These are phyloP conservation scores for Acholoe squamosa DNA, from an alignment of 2,888 invertebrate genomes.

Conservation along the genomic window DNA sequence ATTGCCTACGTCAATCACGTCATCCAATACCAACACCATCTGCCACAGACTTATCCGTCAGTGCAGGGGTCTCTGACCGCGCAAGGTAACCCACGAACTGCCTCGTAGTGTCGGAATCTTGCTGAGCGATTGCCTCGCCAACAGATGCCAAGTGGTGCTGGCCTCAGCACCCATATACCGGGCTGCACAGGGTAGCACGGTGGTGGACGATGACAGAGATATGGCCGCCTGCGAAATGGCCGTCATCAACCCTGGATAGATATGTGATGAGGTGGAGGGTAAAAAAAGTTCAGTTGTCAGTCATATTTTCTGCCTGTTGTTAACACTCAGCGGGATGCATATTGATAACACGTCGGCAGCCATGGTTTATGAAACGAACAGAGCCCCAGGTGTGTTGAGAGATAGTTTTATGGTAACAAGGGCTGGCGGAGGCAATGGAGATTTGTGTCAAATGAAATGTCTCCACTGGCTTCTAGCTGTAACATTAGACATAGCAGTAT, in stretches of 20 bases:
- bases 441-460: too few species aligned
- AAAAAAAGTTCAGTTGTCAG: not conserved
- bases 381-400: too few species aligned
- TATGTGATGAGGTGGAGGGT: not conserved
- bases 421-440: too few species aligned
- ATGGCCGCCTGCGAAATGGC: slow-evolving; percentile 15
- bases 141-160: slow-evolving; percentile 43
- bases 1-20: not conserved
- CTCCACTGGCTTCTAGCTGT: too few species aligned
- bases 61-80: not conserved
- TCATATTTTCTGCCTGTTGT: not conserved
- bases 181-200: slow-evolving; percentile 18
- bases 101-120: slow-evolving; percentile 15
- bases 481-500: too few species aligned
- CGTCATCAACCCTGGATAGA: not conserved
- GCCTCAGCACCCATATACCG: slow-evolving; percentile 22
- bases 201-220: not conserved
- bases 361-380: too few species aligned
- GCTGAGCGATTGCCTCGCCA: slow-evolving; percentile 33
- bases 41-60: not conserved
- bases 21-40: not conserved
- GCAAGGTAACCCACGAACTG: not conserved
- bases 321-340: not conserved
- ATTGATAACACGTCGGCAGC: not conserved
- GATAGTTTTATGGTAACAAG: too few species aligned